Evolutionary conservation across 2,113 vertebrate genomes (phyloP).

Genomic region (Hoplias malabaricus): DNA sequence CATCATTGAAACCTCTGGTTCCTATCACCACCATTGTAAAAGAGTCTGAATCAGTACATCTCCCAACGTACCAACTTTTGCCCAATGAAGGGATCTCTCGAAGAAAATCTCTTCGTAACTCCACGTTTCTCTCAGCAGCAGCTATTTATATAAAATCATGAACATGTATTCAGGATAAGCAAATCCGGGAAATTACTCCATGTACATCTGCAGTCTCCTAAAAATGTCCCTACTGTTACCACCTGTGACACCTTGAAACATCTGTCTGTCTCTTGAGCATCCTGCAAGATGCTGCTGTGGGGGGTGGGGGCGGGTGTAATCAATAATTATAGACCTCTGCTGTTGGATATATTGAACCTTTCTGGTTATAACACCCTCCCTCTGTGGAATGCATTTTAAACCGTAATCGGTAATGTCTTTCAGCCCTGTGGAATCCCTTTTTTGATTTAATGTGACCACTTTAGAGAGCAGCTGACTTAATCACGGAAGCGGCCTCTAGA

Average conservation of each 20-base stretch:
- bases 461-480: background rate
- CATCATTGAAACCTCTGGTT: too few relatives aligned
- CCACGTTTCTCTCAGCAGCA: background rate
- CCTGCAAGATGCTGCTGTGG: background rate
- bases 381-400: background rate
- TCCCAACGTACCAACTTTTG: too few relatives aligned
- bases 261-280: background rate
- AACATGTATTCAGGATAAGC: background rate
- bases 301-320: background rate
- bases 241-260: background rate
- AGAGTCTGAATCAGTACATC: too few relatives aligned
- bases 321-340: too few relatives aligned
- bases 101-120: too few relatives aligned
- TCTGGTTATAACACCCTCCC: background rate
- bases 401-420: too few relatives aligned
- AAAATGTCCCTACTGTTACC: background rate
- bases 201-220: background rate
- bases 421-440: background rate
- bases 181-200: background rate
- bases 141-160: background rate
- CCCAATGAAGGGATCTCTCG: too few relatives aligned
- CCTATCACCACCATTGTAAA: too few relatives aligned
- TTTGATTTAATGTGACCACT: background rate
- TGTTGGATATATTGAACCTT: background rate
- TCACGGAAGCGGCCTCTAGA: background rate